Base-by-base conservation (phyloP, 2,113 vertebrate species). In the Esox niger region DNA sequence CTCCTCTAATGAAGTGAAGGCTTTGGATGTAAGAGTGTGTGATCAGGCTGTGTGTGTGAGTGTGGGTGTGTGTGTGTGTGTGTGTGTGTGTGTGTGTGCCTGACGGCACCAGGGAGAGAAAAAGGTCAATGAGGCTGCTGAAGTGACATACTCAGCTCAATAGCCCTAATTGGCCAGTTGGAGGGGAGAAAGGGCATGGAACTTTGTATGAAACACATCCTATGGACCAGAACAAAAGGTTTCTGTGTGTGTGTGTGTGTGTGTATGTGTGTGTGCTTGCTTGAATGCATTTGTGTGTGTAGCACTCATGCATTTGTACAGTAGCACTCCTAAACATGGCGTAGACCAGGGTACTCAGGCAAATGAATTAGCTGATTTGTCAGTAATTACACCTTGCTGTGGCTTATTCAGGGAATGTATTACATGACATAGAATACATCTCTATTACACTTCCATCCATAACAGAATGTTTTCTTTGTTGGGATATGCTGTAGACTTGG, bases 121-220 rank as follows among this genome's bases (percentile, higher is more conserved):
- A 84, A 70, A 85, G 82, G 83, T 82, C 83, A 85, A 43, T 20
- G 61, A 81, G 65, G 67, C 69, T 29, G 52, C 77, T 69, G 63
- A 76, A 80, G 77, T 72, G 81, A 80, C 76, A 29, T 23, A 60
- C 82, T 67, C 63, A 1, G 71, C 79, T 75, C 72, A 73, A 29
- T 63, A 67, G 29, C 74, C 58, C 71, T 80, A 79, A 84, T 80
- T 82, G 68, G 69, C 57, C 63, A 35, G 59, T 80, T 83, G 77
- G 74, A 79, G 77, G 20, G 43, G 58, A 64, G 70, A 59, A 27
- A 10, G 55, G 35, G 64, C 74, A 77, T 71, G 38, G 75, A 80
- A 84, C 64, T 17, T 62, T 68, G 55, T 47, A 10, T 33, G 68
- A 26, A 57, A 57, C 26, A 17, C 9, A 15, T 58, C 26, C 56